Evolutionary conservation across 2,888 invertebrate species (phyloP).

Genomic region (Sclerodermus sp.): DNA sequence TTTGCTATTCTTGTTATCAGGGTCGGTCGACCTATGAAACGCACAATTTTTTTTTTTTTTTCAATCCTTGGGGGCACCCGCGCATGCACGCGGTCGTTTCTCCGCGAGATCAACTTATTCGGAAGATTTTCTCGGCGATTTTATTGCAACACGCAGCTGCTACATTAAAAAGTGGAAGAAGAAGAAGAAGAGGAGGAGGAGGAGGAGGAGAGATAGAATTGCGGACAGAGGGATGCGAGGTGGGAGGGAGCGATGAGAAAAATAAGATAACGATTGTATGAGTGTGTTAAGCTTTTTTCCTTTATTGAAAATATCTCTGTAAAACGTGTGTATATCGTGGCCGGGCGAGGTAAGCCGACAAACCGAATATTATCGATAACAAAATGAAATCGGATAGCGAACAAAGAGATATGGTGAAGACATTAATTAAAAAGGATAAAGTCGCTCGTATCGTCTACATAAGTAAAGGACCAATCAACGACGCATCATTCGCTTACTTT

Average conservation of each 20-base stretch:
- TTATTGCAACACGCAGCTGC: too few relatives aligned
- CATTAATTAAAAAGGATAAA: constrained; percentile 46
- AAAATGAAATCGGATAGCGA: constrained; percentile 41
- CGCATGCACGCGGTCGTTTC: too few relatives aligned
- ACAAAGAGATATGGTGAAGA: constrained; percentile 43
- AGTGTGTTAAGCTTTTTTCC: constrained; percentile 52
- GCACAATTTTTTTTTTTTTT: too few relatives aligned
- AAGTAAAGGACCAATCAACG: constrained; percentile 53
- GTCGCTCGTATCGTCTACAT: constrained; percentile 41
- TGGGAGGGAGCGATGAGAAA: not conserved
- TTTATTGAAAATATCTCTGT: constrained; percentile 55
- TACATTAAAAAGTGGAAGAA: too few relatives aligned
- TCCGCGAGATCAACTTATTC: too few relatives aligned
- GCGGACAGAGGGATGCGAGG: too few relatives aligned
- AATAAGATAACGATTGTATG: constrained; percentile 32
- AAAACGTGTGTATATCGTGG: constrained; percentile 52
- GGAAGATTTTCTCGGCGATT: too few relatives aligned
- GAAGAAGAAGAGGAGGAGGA: too few relatives aligned
- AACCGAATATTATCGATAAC: constrained; percentile 43
- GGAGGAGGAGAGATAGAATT: too few relatives aligned
- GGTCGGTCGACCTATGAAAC: too few relatives aligned
- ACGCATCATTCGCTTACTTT: constrained; percentile 49
- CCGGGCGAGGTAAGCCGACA: constrained; percentile 50
- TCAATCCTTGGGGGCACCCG: too few relatives aligned
- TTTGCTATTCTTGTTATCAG: too few relatives aligned